Evolutionary conservation across 2,797 vertebrate genomes (phyloP).

Genomic region (Brotogeris chrysoptera): DNA sequence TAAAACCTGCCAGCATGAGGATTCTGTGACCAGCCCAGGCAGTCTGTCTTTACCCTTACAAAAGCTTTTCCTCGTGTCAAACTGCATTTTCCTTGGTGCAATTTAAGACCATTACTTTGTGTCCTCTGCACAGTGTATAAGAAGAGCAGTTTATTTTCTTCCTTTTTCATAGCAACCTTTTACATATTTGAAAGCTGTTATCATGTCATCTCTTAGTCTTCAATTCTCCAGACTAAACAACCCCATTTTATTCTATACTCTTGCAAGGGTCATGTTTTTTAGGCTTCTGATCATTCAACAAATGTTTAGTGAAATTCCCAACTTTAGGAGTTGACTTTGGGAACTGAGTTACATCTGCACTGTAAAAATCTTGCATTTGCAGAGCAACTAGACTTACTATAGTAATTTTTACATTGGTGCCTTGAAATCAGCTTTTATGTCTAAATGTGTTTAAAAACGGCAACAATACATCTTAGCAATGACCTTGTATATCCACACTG

Average conservation of each 20-base stretch:
- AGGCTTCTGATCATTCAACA: background rate
- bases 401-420: background rate
- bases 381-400: background rate
- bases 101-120: conserved; percentile 15
- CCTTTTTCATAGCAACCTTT: background rate
- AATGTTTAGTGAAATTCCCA: background rate
- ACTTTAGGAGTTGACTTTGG: background rate
- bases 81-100: background rate
- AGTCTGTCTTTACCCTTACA: background rate
- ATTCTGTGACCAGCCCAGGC: background rate
- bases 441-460: background rate
- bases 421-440: background rate
- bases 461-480: background rate
- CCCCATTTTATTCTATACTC: background rate
- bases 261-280: background rate
- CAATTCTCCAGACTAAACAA: background rate
- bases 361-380: background rate
- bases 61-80: background rate
- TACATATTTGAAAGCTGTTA: background rate
- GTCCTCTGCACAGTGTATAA: background rate
- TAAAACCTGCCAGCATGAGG: background rate
- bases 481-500: background rate
- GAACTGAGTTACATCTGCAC: background rate
- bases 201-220: background rate
- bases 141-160: background rate